Conservation (phyloP, 1,140 invertebrate species). For the Oryctes rhinoceros region DNA sequence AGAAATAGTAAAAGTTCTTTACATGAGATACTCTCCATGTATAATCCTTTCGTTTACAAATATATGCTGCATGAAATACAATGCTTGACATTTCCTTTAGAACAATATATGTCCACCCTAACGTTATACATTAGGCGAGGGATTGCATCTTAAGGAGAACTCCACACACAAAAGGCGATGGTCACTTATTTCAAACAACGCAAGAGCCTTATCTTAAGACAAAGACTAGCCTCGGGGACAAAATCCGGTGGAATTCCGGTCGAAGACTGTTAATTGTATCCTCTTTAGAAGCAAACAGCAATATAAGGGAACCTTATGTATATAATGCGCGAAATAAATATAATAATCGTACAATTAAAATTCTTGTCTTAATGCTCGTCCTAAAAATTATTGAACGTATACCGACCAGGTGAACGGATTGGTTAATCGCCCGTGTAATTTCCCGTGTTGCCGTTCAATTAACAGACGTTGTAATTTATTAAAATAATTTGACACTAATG, state of each 20-base stretch:
- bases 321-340: neutral
- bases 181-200: constrained; percentile 14
- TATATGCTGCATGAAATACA: constrained; percentile 23
- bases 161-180: constrained; percentile 16
- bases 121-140: neutral
- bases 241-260: constrained; percentile 46
- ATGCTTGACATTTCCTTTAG: neutral
- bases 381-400: constrained; percentile 16
- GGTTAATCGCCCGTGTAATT: constrained; percentile 27
- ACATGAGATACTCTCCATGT: neutral
- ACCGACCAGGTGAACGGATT: neutral
- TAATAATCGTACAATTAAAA: neutral
- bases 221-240: constrained; percentile 38
- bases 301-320: neutral
- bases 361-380: constrained; percentile 12
- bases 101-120: constrained; percentile 3
- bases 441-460: constrained; percentile 17
- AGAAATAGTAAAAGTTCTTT: neutral
- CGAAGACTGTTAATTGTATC: neutral
- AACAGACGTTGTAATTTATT: neutral
- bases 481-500: constrained; percentile 37
- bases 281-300: neutral
- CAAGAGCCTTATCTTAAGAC: constrained; percentile 40
- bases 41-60: neutral
- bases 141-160: constrained; percentile 19